Conservation (phyloP, 2,113 vertebrate genomes). For the Vicugna pacos region DNA sequence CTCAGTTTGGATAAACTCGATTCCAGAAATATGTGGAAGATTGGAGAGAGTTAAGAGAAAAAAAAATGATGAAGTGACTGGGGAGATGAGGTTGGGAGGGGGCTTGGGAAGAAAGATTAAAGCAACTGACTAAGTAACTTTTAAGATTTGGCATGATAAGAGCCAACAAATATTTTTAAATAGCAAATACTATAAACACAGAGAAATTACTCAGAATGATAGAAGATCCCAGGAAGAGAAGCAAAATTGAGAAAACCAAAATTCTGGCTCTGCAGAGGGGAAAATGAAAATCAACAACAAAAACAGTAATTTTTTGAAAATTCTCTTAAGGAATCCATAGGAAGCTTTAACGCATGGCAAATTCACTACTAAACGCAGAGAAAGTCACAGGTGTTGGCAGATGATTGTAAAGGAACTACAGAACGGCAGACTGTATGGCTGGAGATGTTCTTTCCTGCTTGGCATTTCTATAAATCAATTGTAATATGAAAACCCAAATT, state of each 20-base stretch:
- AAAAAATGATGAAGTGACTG: constrained; percentile 73
- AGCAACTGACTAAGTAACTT: constrained; percentile 63
- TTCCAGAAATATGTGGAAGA: constrained; percentile 77
- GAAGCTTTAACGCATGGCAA: constrained; percentile 50
- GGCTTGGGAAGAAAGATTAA: constrained; percentile 68
- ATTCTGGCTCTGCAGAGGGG: neutral
- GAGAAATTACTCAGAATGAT: constrained; percentile 34
- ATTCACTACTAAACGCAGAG: constrained; percentile 32
- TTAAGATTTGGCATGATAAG: constrained; percentile 66
- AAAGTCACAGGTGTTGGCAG: neutral
- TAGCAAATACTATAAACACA: constrained; percentile 35
- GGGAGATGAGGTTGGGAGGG: constrained; percentile 47
- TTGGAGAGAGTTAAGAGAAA: constrained; percentile 76
- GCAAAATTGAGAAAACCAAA: neutral
- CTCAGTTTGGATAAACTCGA: constrained; percentile 70
- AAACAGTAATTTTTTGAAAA: neutral
- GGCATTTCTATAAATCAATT: constrained; percentile 53
- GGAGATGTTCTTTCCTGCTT: neutral
- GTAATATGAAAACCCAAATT: constrained; percentile 57
- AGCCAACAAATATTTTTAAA: constrained; percentile 69
- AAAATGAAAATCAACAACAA: neutral
- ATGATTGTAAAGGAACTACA: neutral
- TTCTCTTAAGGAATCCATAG: constrained; percentile 16
- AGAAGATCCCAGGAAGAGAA: constrained; percentile 36
- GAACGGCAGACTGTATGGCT: neutral